Percentiles rank a stretch among this genome's conserved stretches.
Evolutionary conservation across 2,888 invertebrate species (phyloP).

Genomic region (Cephus rjabovi): DNA sequence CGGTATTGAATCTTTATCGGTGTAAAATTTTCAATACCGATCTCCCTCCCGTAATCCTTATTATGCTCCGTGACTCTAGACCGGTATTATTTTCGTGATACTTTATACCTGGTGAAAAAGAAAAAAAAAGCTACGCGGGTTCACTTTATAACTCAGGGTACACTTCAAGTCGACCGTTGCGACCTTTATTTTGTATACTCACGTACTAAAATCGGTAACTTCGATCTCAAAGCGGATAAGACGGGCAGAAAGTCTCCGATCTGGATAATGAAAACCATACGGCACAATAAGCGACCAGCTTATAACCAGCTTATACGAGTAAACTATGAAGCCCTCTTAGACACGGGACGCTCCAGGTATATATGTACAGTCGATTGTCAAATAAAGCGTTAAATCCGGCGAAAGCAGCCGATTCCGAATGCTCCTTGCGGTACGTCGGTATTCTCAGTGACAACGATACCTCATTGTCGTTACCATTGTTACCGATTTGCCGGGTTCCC

Average conservation of each 20-base stretch:
- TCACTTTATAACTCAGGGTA: not conserved
- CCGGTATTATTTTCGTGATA: not conserved
- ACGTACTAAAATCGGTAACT: not conserved
- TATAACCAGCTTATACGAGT: not conserved
- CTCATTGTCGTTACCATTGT: slow-evolving; percentile 20
- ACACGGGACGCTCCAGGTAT: not conserved
- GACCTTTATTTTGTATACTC: not conserved
- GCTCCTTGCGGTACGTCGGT: slow-evolving; percentile 26
- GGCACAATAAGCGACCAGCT: not conserved
- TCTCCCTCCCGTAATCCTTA: not conserved
- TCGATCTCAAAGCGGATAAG: not conserved
- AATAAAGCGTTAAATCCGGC: slow-evolving; percentile 23
- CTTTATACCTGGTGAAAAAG: not conserved
- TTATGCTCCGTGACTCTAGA: not conserved
- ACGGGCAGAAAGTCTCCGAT: not conserved
- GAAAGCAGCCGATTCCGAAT: slow-evolving; percentile 25
- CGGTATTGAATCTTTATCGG: not conserved
- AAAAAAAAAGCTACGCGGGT: not conserved
- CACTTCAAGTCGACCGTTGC: not conserved
- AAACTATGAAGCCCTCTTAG: not conserved
- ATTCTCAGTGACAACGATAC: slow-evolving; percentile 32
- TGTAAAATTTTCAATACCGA: not conserved
- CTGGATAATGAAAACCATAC: not conserved
- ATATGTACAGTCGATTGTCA: slow-evolving; percentile 1
- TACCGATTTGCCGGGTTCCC: slow-evolving; percentile 2